Evolutionary conservation across 1,140 invertebrate genomes (phyloP), one percentile per base, ranked within the genome.

Genomic region (Gryon sp.): DNA sequence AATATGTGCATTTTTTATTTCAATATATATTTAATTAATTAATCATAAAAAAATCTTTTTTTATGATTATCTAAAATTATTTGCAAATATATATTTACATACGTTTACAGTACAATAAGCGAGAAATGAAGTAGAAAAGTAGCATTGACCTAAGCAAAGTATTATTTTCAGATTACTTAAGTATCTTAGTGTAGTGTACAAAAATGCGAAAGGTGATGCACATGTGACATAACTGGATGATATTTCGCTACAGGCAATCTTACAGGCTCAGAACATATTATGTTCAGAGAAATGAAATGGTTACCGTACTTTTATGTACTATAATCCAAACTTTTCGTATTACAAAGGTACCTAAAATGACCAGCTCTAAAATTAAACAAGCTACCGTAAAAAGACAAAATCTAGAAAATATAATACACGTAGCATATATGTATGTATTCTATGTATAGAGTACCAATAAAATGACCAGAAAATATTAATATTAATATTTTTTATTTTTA

Each of bases 161-260:
- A 62, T 50, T 50, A 50, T 43, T 62, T 50, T 19, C 28, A 50
- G 45, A 59, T 34, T 45, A 45, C 5, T 16, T n/a, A 5, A 19
- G 22, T 40, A n/a, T 16, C 14, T n/a, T n/a, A 14, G 9, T 11
- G 1, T 5, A 4, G 7, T 18, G 26, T 30, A 11, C 24, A 24
- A 7, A 62, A 62, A 50, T 62, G 43, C 32, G 43, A 50, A 48
- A 50, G 59, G 45, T 62, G 59, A 62, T 62, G 26, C 55, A 34
- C 55, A 16, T 6, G 55, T 34, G 26, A 34, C 36, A 43, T 43
- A 57, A 43, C 30, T 30, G 19, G 7, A 18, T 59, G 40, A 28
- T 45, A 59, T 59, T 59, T 59, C 24, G 32, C 11, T 18, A 24
- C 32, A 38, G 4, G 18, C 8, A 16, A 16, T 38, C 48, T 36